phyloP scores from a whole-genome alignment of 2,888 invertebrate genomes.

The Bellardia pandia region DNA sequence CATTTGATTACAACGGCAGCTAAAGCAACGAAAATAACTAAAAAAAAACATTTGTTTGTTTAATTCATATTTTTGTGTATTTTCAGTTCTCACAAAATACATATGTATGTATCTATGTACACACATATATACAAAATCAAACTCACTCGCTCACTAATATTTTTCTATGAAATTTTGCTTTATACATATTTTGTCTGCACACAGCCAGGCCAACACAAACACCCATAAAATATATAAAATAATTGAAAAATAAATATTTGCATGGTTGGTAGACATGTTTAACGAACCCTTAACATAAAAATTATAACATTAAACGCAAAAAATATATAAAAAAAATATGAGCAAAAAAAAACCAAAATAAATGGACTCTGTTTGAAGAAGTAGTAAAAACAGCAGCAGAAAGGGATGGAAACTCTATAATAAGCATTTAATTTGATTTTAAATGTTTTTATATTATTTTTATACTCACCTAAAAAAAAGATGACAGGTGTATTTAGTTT shows the following conservation, averaged over 20 bases:
- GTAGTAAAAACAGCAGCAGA: background rate
- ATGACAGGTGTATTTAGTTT: too few species aligned
- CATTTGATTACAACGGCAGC: constrained; percentile 18
- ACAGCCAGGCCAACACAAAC: background rate
- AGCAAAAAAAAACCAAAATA: background rate
- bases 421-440: constrained; percentile 17
- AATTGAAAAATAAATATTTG: constrained; percentile 70
- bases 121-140: background rate
- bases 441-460: background rate
- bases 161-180: constrained; percentile 13
- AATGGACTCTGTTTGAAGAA: background rate
- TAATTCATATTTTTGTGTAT: constrained; percentile 46
- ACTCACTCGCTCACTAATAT: background rate
- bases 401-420: background rate
- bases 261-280: constrained; percentile 63
- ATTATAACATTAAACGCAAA: constrained; percentile 44
- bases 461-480: too few species aligned
- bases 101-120: background rate
- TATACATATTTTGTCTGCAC: constrained; percentile 3
- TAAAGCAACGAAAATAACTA: background rate
- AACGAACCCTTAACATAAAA: constrained; percentile 66
- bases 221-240: constrained; percentile 52
- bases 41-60: constrained; percentile 29
- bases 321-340: constrained; percentile 15
- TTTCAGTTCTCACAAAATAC: too few species aligned